These are phyloP conservation scores for Aleiodes sp. DNA, from an alignment of 1,140 invertebrate genomes.

Conservation along the genomic window DNA sequence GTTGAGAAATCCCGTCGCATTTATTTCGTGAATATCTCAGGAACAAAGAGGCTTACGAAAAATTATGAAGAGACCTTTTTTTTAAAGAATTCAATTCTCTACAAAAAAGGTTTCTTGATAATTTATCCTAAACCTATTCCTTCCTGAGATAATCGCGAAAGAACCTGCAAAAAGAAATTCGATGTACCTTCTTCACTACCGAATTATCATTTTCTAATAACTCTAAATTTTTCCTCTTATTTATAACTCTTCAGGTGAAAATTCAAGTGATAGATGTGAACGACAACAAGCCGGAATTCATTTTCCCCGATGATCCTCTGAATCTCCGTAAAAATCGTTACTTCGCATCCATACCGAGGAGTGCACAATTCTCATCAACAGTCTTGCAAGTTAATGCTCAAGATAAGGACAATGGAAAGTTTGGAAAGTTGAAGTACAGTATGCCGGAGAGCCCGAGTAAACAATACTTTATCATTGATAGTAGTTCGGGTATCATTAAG, in stretches of 20 bases:
- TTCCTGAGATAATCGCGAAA: too few relatives aligned
- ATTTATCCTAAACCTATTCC: too few relatives aligned
- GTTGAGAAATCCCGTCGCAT: background rate
- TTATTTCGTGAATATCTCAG: too few relatives aligned
- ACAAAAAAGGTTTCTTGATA: background rate
- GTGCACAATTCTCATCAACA: conserved; percentile 76
- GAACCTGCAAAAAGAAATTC: too few relatives aligned
- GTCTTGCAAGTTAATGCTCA: conserved; percentile 82
- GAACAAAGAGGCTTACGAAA: background rate
- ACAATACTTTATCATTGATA: conserved; percentile 79
- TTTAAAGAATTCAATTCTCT: background rate
- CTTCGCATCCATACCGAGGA: conserved; percentile 76
- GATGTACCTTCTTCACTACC: too few relatives aligned
- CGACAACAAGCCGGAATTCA: conserved; percentile 85
- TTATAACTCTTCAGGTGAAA: conserved; percentile 72
- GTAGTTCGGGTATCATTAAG: conserved; percentile 75
- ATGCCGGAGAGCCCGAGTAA: conserved; percentile 71
- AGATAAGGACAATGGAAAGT: conserved; percentile 84
- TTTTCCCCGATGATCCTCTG: conserved; percentile 70
- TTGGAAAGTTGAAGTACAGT: conserved; percentile 79
- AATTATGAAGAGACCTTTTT: background rate
- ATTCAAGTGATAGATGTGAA: conserved; percentile 87
- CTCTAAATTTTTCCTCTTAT: too few relatives aligned
- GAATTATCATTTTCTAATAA: too few relatives aligned
- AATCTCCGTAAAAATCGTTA: conserved; percentile 69